Base-by-base conservation (phyloP, 1,140 invertebrate genomes). In the Megathymus violae region DNA sequence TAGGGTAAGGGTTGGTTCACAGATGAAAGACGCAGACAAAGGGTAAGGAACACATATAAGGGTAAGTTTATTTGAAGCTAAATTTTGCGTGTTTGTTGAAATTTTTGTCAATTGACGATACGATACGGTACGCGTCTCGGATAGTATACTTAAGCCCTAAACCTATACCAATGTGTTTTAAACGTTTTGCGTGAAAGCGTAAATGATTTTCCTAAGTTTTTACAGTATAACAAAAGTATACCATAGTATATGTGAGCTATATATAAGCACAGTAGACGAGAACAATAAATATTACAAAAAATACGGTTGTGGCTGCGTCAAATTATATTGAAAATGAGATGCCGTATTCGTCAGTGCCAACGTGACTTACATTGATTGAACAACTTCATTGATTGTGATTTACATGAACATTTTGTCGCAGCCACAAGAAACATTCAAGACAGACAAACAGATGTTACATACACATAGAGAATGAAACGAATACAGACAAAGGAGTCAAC, bases 1-100 rank as follows among this genome's bases (percentile, higher is more conserved):
- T 80, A 76, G 81, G 85, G 81, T 82, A 83, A 79, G 85, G 87
- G 82, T 85, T 80, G 89, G 91, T 91, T 90, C 86, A 92, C 90
- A 92, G 90, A 91, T 93, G 92, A 93, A 84, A 91, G 93, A 93
- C 93, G 93, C 91, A 93, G 92, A 93, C 93, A 93, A 92, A 92
- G 92, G 93, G 89, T 92, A 92, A 91, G 88, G 89, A 91, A 91
- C 87, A 91, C 89, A 92, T 92, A 92, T 88, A 89, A 85, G 85
- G 87, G 86, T 87, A 88, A 87, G 87, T 90, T 89, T 86, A 88
- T 87, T 89, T 80, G 81, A 89, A 89, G 86, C 83, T 85, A 80
- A 86, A 82, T 88, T 60, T 88, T 89, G 86, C 85, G 89, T 91
- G 86, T 91, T 86, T 80, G 85, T 80, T 88, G 82, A 81, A 82